Evolutionary conservation across 2,797 vertebrate species (phyloP).

Genomic region (Stomatorhinus walkeri): DNA sequence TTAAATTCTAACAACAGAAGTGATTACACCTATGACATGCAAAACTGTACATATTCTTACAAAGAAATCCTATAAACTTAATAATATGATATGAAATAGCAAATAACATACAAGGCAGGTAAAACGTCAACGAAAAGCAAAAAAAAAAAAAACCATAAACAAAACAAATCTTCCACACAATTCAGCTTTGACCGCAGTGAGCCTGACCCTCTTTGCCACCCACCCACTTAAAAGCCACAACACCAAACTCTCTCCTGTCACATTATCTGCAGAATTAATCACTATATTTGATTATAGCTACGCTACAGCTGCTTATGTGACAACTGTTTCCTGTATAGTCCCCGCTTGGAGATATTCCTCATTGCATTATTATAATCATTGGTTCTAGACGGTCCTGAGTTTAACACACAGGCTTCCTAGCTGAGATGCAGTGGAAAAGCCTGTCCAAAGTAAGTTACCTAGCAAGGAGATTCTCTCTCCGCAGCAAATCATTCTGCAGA

Average conservation of each 20-base stretch:
- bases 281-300: neutral
- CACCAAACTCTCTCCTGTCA: neutral
- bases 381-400: conserved; percentile 47
- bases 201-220: neutral
- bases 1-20: conserved; percentile 31
- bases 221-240: neutral
- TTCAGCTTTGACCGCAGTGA: neutral
- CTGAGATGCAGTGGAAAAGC: neutral
- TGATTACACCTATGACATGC: conserved; percentile 71
- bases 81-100: conserved; percentile 82
- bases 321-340: neutral
- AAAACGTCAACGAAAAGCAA: conserved; percentile 72
- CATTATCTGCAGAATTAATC: neutral
- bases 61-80: conserved; percentile 72
- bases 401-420: neutral
- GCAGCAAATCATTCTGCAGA: conserved; percentile 15
- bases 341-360: neutral
- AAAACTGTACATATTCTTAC: conserved; percentile 99
- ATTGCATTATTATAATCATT: conserved; percentile 32
- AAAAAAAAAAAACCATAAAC: conserved; percentile 40
- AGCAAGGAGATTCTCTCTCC: neutral
- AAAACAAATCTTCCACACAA: conserved; percentile 13
- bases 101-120: conserved; percentile 80
- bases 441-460: neutral
- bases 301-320: neutral